These are phyloP conservation scores for Felis catus DNA, from an alignment of 2,113 vertebrate genomes.

Conservation along the genomic window F.catus_Fca126_mat1.0 CM031414.1:8869501-8870000, in stretches of 20 bases:
- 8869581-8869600: not conserved
- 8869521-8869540: not conserved
- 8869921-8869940: not conserved
- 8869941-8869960: not conserved
- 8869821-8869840: too few relatives aligned
- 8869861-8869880: not conserved
- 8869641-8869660: not conserved
- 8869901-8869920: not conserved
- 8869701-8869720: not conserved
- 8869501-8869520: accelerated
- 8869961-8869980: not conserved
- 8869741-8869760: not conserved
- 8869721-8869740: not conserved
- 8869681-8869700: not conserved
- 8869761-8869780: not conserved
- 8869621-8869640: not conserved
- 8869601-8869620: not conserved
- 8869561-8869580: not conserved
- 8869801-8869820: not conserved
- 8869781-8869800: not conserved
- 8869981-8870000: not conserved
- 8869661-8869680: not conserved
- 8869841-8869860: not conserved
- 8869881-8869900: not conserved
- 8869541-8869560: not conserved